Percentiles rank a stretch among this genome's conserved stretches.
These are phyloP conservation scores for Sinocyclocheilus maitianheensis DNA, from an alignment of 2,113 vertebrate genomes.

Conservation along the genomic window DNA sequence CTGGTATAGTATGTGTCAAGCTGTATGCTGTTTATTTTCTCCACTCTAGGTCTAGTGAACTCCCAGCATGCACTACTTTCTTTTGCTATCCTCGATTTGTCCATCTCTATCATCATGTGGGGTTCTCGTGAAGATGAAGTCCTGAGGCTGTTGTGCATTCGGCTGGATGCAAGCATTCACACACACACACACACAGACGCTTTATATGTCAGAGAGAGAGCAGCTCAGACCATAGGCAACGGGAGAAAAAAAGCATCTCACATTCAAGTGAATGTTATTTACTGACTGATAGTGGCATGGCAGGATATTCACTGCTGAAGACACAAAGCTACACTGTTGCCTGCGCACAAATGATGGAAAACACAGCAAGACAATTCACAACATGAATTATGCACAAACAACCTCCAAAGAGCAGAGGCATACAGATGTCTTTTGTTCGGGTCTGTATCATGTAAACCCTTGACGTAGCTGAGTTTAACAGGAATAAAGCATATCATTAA, in stretches of 20 bases:
- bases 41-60: neutral
- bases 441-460: neutral
- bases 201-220: constrained; percentile 5
- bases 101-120: neutral
- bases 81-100: neutral
- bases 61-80: neutral
- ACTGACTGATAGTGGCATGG: neutral
- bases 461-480: neutral
- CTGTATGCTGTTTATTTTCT: neutral
- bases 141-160: constrained; percentile 17
- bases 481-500: constrained; percentile 28
- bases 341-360: constrained; percentile 14
- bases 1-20: neutral
- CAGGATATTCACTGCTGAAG: constrained; percentile 2
- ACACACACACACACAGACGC: neutral
- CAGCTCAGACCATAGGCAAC: constrained; percentile 17
- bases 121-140: constrained; percentile 50
- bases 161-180: neutral
- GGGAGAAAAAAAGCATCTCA: neutral
- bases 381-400: constrained; percentile 24
- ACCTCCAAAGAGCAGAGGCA: constrained; percentile 9
- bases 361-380: constrained; percentile 31
- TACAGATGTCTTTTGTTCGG: constrained; percentile 36
- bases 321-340: constrained; percentile 46
- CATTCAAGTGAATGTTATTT: constrained; percentile 29